Percentiles rank a stretch among this genome's conserved stretches.
Conservation (phyloP, 92 coral and sea anemone genomes). For the Actinernus sp. region DNA sequence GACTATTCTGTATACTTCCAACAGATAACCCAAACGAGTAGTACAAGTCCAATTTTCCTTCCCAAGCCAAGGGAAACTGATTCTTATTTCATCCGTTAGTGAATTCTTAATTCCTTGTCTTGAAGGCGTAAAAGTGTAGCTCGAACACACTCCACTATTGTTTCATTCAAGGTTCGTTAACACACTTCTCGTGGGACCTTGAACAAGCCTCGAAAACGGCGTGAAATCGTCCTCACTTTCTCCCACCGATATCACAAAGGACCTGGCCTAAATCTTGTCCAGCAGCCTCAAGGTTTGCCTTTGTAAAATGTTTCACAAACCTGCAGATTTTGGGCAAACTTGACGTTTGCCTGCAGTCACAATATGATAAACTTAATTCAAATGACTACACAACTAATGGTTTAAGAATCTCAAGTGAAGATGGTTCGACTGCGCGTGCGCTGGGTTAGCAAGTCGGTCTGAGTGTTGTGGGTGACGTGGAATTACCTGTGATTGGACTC, state of each 20-base stretch:
- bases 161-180: too few species aligned
- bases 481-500: slow-evolving; percentile 88
- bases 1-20: neutral
- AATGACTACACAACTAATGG: slow-evolving; percentile 18
- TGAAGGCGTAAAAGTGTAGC: too few species aligned
- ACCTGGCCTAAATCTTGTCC: neutral
- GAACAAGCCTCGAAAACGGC: too few species aligned
- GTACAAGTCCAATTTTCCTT: neutral
- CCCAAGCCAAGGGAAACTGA: too few species aligned
- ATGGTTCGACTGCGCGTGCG: slow-evolving; percentile 46
- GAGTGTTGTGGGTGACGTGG: slow-evolving; percentile 50
- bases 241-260: neutral
- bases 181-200: too few species aligned
- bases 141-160: too few species aligned
- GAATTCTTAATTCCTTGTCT: too few species aligned
- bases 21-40: too few species aligned
- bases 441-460: neutral
- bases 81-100: too few species aligned
- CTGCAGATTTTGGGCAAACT: slow-evolving; percentile 36
- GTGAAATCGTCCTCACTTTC: neutral
- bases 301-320: slow-evolving; percentile 9
- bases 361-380: slow-evolving; percentile 25
- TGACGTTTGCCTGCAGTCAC: slow-evolving; percentile 39
- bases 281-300: slow-evolving; percentile 27
- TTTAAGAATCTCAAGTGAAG: slow-evolving; percentile 32